phyloP scores from a whole-genome alignment of 2,113 vertebrate species.

The Gobius niger region DNA sequence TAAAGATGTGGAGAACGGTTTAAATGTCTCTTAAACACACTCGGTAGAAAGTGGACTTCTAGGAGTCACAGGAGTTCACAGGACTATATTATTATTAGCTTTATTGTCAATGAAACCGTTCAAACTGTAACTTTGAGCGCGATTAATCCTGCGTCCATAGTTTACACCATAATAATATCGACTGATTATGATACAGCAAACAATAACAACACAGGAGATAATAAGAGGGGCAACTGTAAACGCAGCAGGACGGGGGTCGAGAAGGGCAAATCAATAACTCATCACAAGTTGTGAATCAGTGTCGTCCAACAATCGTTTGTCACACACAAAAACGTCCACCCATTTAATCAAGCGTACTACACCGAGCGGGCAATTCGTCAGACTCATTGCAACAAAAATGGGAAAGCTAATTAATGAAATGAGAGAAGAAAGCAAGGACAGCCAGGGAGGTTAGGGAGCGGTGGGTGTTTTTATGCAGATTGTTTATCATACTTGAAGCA shows the following conservation, averaged over 20 bases:
- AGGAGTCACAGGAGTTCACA: no score
- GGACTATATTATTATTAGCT: no score
- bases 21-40: no score
- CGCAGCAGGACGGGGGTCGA: conserved; percentile 8
- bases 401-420: conserved; percentile 77
- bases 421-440: conserved; percentile 70
- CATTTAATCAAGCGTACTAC: conserved; percentile 80
- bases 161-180: background rate
- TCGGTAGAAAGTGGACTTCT: no score
- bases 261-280: conserved; percentile 75
- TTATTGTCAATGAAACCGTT: no score
- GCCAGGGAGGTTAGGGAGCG: conserved; percentile 65
- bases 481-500: conserved; percentile 59
- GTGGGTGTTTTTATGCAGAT: conserved; percentile 48
- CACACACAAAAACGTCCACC: conserved; percentile 75
- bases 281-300: conserved; percentile 75
- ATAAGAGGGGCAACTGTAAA: conserved; percentile 60
- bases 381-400: conserved; percentile 57
- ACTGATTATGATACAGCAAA: background rate
- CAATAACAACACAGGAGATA: conserved; percentile 26
- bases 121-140: no score
- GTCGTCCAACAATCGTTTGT: conserved; percentile 67
- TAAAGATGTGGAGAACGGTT: no score
- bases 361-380: conserved; percentile 66
- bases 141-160: background rate